Evolutionary conservation across 2,888 invertebrate species (phyloP), one percentile per base, ranked within the genome.

Genomic region (Torymus tubicola): DNA sequence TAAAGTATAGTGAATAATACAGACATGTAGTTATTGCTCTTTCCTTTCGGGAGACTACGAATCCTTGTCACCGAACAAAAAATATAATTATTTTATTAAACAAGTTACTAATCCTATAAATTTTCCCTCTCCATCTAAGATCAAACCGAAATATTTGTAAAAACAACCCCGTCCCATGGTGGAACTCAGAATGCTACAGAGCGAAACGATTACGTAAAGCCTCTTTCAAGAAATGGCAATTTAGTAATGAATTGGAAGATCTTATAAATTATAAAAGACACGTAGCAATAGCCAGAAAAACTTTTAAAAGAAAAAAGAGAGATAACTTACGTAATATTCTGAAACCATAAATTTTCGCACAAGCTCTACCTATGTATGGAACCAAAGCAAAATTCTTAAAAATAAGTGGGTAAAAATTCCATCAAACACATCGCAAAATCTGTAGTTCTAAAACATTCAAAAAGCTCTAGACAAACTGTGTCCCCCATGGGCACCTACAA

Each of bases 171-270:
- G 50, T 53, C n/a, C n/a, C 61, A 8, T 71, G 71, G 53, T 61
- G 71, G 71, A 61, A 71, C 24, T 8, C 13, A 31, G 50, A 71
- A 50, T 71, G 71, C 21, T n/a, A 61, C 10, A 21, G 21, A 16
- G 53, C 52, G 5, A 52, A 52, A 24, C 5, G 53, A 53, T n/a
- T 52, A 61, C 42, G 52, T 14, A 21, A 5, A 52, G 14, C 14
- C 8, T 14, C 61, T 14, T 61, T 61, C 4, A 52, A 61, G 61
- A 71, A 60, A 18, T 70, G 58, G 18, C 2, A 31, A 1, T 60
- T 60, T 31, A 63, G 24, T 24, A 11, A 24, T 24, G n/a, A 63
- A 10, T n/a, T 21, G 10, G 24, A 24, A 1, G 50, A 42, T 42
- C n/a, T 50, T n/a, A 64, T 64, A 0, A 50, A 14, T n/a, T 64